Evolutionary conservation across 2,113 vertebrate species (phyloP).

Genomic region (Puffinus mauretanicus): DNA sequence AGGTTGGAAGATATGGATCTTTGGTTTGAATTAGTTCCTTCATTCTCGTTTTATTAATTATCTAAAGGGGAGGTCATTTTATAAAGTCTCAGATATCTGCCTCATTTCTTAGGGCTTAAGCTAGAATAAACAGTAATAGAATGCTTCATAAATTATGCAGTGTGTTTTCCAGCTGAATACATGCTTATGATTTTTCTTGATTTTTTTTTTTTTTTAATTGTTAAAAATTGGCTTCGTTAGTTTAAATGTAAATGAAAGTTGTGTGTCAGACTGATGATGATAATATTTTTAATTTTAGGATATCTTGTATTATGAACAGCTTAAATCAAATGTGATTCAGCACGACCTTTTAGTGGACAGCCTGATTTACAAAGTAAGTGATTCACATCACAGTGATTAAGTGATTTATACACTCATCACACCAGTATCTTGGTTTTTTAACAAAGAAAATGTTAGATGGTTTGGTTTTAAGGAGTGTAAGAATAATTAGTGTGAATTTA

Average conservation of each 20-base stretch:
- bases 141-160: not conserved
- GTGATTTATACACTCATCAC: not conserved
- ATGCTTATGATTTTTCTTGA: not conserved
- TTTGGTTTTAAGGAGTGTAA: not conserved
- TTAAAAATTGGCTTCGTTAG: not conserved
- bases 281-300: conserved; percentile 80
- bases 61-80: not conserved
- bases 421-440: not conserved
- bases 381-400: not conserved
- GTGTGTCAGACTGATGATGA: not conserved
- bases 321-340: conserved; percentile 94
- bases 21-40: not conserved
- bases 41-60: not conserved
- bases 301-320: conserved; percentile 91
- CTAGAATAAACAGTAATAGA: not conserved
- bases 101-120: not conserved
- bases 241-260: not conserved
- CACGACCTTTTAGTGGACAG: conserved; percentile 95
- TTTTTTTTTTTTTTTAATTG: not conserved
- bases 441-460: not conserved
- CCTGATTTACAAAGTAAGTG: conserved; percentile 94
- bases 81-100: not conserved
- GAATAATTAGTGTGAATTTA: not conserved
- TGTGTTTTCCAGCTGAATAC: not conserved
- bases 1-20: not conserved